Evolutionary conservation across 2,113 vertebrate species (phyloP), one percentile per base, ranked within the genome.

Genomic region (Zapornia atra): DNA sequence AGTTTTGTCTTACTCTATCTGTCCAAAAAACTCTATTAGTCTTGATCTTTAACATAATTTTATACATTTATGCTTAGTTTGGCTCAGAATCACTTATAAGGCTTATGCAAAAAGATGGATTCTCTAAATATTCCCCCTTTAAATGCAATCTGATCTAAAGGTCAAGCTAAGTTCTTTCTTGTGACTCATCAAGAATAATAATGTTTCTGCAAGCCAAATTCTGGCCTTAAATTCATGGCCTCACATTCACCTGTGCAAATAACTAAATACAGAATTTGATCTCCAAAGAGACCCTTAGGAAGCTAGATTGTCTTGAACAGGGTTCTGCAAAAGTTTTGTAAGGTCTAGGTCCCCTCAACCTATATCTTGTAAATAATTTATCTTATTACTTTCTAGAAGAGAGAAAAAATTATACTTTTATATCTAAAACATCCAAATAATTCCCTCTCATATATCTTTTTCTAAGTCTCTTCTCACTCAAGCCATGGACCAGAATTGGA

Each of bases 111-210:
- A 94, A 86, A 86, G 33, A 44, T 79, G 51, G 5, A 33, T 83
- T 64, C 76, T 86, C 44, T 75, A 78, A 94, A 50, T 68, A 70
- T 25, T 78, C 44, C 8, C 12, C 13, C 34, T 83, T 70, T 29
- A 68, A 31, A 56, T 57, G 18, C 48, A 95, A 94, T 59, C 25
- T 71, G 64, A 93, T 78, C 63, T 34, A 22, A 88, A 94, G 71
- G 82, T 88, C 42, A 93, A 75, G 38, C 19, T 42, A 75, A 70
- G 80, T 90, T 71, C 25, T 78, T 91, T 92, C 75, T 71, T 88
- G 48, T 92, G 75, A 96, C 76, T 92, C 92, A 88, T 94, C 76
- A 88, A 78, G 69, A 83, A 60, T 57, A 83, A 75, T 29, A 90
- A 83, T 8, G 26, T 53, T 94, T 90, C 76, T 86, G 29, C 59